Percentiles rank a stretch among this genome's conserved stretches.
Conservation (phyloP, 1,140 invertebrate genomes). For the Drosophila triauraria region DNA sequence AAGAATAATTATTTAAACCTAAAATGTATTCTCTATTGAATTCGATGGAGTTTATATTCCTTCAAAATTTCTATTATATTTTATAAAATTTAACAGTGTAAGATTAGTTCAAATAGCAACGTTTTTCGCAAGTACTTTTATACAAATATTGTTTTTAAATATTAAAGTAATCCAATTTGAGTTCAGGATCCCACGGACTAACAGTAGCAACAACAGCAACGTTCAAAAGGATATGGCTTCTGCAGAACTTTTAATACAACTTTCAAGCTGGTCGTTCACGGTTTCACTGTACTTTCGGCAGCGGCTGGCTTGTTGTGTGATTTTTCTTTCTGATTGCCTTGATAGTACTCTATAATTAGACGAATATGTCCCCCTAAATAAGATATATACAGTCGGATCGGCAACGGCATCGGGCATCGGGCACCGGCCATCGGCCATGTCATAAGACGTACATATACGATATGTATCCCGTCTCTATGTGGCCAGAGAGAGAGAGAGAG, state of each 20-base stretch:
- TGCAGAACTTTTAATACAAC: background rate
- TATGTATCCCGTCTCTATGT: slow-evolving; percentile 35
- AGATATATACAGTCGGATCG: slow-evolving; percentile 28
- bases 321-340: slow-evolving; percentile 47
- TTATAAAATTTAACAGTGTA: background rate
- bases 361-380: slow-evolving; percentile 34
- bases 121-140: too few relatives aligned
- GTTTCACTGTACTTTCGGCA: slow-evolving; percentile 26
- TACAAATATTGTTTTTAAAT: background rate
- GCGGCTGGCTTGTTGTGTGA: too few relatives aligned
- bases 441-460: slow-evolving; percentile 51
- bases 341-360: slow-evolving; percentile 70
- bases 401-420: slow-evolving; percentile 8
- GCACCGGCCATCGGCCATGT: slow-evolving; percentile 27
- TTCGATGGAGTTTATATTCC: too few relatives aligned
- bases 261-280: background rate
- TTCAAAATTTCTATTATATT: background rate
- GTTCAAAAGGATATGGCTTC: background rate
- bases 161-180: too few relatives aligned
- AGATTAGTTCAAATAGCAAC: background rate
- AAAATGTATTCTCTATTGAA: background rate
- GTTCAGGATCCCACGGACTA: background rate
- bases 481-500: slow-evolving; percentile 3
- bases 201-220: background rate
- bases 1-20: background rate